Evolutionary conservation across 2,113 vertebrate genomes (phyloP), one percentile per base, ranked within the genome.

Genomic region (Rhineura floridana): DNA sequence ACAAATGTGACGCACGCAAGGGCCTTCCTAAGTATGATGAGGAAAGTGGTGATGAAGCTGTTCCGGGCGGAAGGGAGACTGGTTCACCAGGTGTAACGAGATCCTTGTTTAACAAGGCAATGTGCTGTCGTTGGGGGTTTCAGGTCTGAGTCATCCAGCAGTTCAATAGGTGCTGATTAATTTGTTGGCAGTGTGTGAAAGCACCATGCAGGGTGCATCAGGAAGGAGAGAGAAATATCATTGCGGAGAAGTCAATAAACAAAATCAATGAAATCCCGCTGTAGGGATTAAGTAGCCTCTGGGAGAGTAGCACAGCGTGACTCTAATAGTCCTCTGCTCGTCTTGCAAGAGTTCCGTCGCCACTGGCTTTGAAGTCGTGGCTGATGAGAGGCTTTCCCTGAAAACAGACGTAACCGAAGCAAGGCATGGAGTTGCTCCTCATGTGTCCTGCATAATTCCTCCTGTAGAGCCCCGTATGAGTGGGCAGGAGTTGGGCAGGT

Each of bases 231-330:
- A 95, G 96, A 94, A 94, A 70, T 86, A 85, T 88, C 59, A 88
- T 96, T 94, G 94, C 95, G 93, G 93, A 94, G 95, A 97, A 95
- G 94, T 95, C 96, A 88, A 93, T 95, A 94, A 95, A 94, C 44
- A 30, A 97, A 96, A 96, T 96, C 94, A 86, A 91, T 96, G 87
- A 63, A 86, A 91, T 89, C 91, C 95, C 90, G 81, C 73, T 90
- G 63, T 73, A 92, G 93, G 95, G 95, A 39, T 2, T 1, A 0
- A 1, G 21, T 7, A 0, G 69, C 87, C 77, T 91, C 88, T 90
- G 95, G 93, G 93, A 95, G 93, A 85, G 90, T 63, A 92, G 90
- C 85, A 30, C 91, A 89, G 91, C 88, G 92, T 85, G 88, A 93
- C 93, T 96, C 96, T 92, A 93, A 92, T 89, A 90, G 93, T 88